phyloP scores from a whole-genome alignment of 2,888 invertebrate genomes.

The Calameuta idolon region DNA sequence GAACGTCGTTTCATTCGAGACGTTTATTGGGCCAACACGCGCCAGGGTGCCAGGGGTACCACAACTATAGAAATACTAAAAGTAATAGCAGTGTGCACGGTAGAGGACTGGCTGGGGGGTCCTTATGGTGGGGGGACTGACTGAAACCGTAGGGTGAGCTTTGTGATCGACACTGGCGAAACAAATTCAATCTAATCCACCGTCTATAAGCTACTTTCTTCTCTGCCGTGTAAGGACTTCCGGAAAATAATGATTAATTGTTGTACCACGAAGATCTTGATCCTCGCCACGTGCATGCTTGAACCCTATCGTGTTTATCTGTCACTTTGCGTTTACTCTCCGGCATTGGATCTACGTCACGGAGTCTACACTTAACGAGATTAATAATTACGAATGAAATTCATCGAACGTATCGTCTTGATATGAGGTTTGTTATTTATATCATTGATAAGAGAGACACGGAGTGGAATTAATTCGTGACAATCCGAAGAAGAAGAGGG shows the following conservation, averaged over 20 bases:
- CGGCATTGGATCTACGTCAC: neutral
- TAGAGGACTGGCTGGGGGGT: neutral
- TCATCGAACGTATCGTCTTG: neutral
- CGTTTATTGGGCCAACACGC: constrained; percentile 49
- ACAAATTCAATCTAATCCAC: constrained; percentile 36
- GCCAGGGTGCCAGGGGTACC: neutral
- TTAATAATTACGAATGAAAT: neutral
- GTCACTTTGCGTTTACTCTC: neutral
- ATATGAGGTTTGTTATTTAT: neutral
- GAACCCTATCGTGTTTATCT: neutral
- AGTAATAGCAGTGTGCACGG: neutral
- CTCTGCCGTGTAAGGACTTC: constrained; percentile 12
- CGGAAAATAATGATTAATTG: constrained; percentile 37
- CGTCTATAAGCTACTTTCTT: constrained; percentile 1
- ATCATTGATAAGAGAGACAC: neutral
- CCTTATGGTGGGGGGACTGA: neutral
- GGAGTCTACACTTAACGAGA: neutral
- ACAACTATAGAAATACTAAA: neutral
- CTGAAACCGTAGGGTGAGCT: neutral
- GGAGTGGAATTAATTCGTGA: no score
- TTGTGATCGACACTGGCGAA: constrained; percentile 37
- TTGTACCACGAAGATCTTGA: constrained; percentile 36
- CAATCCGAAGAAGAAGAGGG: neutral
- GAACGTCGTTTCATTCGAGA: constrained; percentile 38
- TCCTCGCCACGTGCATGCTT: constrained; percentile 36